phyloP scores from a whole-genome alignment of 2,888 invertebrate genomes.

The Thysanoteuthis rhombus region DNA sequence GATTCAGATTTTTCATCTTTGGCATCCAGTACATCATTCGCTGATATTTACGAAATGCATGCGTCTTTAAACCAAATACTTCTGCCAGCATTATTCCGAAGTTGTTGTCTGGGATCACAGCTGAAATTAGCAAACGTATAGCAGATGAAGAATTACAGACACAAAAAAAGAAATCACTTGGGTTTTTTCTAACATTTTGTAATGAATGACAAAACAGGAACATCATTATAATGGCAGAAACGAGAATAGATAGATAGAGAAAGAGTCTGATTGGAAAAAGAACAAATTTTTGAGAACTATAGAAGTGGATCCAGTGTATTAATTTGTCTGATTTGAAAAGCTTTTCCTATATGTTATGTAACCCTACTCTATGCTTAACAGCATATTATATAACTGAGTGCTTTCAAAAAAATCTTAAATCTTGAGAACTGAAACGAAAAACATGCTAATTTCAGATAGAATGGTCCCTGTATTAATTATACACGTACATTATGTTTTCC shows the following conservation, averaged over 20 bases:
- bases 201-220: not conserved
- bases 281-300: too few relatives aligned
- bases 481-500: too few relatives aligned
- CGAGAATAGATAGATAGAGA: not conserved
- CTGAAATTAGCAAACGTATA: slow-evolving; percentile 67
- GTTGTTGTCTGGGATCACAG: slow-evolving; percentile 90
- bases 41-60: slow-evolving; percentile 70
- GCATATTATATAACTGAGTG: too few relatives aligned
- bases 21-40: slow-evolving; percentile 79
- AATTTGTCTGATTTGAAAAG: too few relatives aligned
- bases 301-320: too few relatives aligned
- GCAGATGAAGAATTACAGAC: not conserved
- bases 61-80: slow-evolving; percentile 82
- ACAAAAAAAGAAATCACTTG: not conserved
- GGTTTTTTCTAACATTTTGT: not conserved
- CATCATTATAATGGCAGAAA: not conserved
- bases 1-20: slow-evolving; percentile 81
- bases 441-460: too few relatives aligned
- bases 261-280: too few relatives aligned
- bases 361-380: too few relatives aligned
- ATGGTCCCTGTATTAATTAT: too few relatives aligned
- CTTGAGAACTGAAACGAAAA: too few relatives aligned
- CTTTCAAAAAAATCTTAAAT: too few relatives aligned
- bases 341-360: too few relatives aligned
- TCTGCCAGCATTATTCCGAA: slow-evolving; percentile 83